Evolutionary conservation across 2,113 vertebrate genomes (phyloP).

Genomic region (Oxyura jamaicensis): DNA sequence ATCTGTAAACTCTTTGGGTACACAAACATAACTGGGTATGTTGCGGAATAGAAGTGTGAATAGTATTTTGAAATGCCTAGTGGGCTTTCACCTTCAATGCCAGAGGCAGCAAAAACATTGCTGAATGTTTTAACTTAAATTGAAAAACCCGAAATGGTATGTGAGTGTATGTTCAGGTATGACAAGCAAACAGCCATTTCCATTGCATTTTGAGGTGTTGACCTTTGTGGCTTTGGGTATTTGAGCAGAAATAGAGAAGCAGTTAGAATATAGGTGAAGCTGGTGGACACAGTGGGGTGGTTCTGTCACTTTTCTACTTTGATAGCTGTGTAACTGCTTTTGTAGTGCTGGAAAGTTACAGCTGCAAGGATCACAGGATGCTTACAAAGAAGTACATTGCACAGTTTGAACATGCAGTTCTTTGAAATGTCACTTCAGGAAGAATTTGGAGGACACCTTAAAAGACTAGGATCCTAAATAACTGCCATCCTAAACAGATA

Average conservation of each 20-base stretch:
- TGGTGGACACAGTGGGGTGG: neutral
- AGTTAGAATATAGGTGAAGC: neutral
- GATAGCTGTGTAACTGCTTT: neutral
- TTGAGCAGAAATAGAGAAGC: neutral
- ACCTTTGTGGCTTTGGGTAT: neutral
- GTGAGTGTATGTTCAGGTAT: neutral
- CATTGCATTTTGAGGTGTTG: neutral
- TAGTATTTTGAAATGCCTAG: neutral
- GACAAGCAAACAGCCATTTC: neutral
- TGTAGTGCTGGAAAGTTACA: neutral
- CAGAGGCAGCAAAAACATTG: neutral
- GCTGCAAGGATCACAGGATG: neutral
- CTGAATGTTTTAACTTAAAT: neutral
- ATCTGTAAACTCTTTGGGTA: neutral
- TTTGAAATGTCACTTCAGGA: neutral
- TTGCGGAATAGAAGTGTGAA: neutral
- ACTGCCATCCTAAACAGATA: neutral
- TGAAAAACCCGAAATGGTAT: neutral
- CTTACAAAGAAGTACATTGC: neutral
- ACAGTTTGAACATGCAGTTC: rapidly evolving
- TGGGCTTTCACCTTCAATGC: neutral
- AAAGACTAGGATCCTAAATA: neutral
- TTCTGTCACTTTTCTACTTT: neutral
- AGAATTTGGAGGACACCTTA: neutral
- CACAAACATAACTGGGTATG: neutral